These are phyloP conservation scores for Allobates femoralis DNA, from an alignment of 2,797 vertebrate species.

Conservation along the genomic window DNA sequence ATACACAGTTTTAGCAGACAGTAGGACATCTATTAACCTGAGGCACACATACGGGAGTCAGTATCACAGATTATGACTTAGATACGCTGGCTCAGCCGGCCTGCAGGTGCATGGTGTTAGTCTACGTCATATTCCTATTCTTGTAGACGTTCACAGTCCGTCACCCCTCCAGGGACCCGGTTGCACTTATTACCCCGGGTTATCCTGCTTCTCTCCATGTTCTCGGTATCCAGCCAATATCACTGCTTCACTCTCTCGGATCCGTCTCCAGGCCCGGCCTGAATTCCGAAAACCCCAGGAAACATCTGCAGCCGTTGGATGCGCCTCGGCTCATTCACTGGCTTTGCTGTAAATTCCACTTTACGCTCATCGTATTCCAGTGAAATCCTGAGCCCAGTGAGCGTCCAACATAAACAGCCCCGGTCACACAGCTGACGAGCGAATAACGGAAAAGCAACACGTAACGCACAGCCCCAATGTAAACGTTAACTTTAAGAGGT, in stretches of 20 bases:
- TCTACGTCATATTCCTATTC: not conserved
- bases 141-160: not conserved
- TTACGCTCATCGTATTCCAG: not conserved
- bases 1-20: not conserved
- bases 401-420: slow-evolving; percentile 19
- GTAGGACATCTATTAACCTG: not conserved
- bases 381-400: slow-evolving; percentile 8
- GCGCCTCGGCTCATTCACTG: not conserved
- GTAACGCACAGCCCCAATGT: not conserved
- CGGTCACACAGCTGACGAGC: not conserved
- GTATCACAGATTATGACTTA: not conserved
- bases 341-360: slow-evolving; percentile 1
- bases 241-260: not conserved
- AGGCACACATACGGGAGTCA: not conserved
- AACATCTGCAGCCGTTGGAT: slow-evolving; percentile 55
- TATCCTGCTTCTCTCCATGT: not conserved
- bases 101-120: not conserved
- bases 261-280: not conserved
- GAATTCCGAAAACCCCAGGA: slow-evolving; percentile 45
- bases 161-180: not conserved
- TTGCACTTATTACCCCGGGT: not conserved
- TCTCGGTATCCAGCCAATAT: not conserved
- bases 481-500: too few relatives aligned
- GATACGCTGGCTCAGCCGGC: not conserved
- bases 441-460: not conserved